phyloP scores from a whole-genome alignment of 2,797 vertebrate species.

The Picus viridis region DNA sequence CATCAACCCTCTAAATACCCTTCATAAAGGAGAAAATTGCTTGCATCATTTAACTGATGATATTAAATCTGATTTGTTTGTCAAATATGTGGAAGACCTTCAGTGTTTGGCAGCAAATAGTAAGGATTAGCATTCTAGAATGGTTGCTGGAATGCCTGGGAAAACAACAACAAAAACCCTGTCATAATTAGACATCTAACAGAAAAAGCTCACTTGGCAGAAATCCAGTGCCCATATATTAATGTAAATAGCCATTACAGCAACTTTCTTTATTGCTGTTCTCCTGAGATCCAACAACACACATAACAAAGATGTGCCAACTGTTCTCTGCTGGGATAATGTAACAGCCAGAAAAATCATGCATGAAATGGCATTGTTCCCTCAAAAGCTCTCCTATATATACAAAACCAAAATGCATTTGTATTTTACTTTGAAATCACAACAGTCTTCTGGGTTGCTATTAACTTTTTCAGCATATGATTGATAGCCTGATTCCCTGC shows the following conservation, averaged over 20 bases:
- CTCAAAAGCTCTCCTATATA: neutral
- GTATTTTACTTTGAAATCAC: neutral
- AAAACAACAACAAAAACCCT: neutral
- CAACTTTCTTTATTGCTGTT: slow-evolving; percentile 39
- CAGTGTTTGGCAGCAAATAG: slow-evolving; percentile 5
- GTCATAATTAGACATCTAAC: slow-evolving; percentile 46
- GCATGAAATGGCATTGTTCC: neutral
- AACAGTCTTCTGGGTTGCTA: neutral
- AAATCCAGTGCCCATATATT: slow-evolving; percentile 53
- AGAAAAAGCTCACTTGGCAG: slow-evolving; percentile 34
- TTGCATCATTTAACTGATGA: slow-evolving; percentile 28
- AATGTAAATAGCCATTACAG: slow-evolving; percentile 57
- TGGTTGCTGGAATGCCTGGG: slow-evolving; percentile 10
- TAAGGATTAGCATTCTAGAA: slow-evolving; percentile 53
- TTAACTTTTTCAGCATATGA: slow-evolving; percentile 1
- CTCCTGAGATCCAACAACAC: slow-evolving; percentile 23
- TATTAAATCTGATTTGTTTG: slow-evolving; percentile 52
- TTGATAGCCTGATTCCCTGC: neutral
- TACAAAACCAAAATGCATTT: neutral
- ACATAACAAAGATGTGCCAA: neutral
- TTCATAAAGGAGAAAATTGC: slow-evolving; percentile 31
- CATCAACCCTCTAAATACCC: neutral
- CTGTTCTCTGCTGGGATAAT: slow-evolving; percentile 9
- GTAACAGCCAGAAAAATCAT: neutral
- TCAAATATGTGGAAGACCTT: slow-evolving; percentile 55